Base-by-base conservation (phyloP, 2,797 vertebrate genomes). In the Pteropus rufus region DNA sequence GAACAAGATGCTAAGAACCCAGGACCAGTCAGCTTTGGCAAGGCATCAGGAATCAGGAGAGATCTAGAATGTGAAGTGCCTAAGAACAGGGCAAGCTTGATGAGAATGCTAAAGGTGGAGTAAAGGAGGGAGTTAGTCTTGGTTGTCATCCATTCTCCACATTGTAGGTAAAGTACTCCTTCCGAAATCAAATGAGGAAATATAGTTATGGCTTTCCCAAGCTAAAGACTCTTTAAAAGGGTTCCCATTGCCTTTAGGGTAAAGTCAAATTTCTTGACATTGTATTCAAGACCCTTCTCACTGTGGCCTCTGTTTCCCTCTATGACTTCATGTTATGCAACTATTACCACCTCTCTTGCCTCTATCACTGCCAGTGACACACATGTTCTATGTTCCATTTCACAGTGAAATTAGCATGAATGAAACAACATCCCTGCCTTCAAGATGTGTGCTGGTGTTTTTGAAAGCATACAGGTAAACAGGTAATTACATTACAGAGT, bases 361-460 rank as follows among this genome's bases (percentile, higher is more conserved):
- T 10, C n/a, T 7, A 0, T 41, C 23, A 12, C 46, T 7, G 29
- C 46, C 21, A 46, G 29, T 18, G 60, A 29, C 14, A 18, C 18
- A 18, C 15, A 34, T n/a, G 14, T 19, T 39, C 34, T 14, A 21
- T 8, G 24, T 29, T 70, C 21, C 23, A 64, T 3, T 36, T 85
- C 79, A 54, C 3, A 31, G 72, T 18, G 31, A 75, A 49, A 75
- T 16, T n/a, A 21, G 44, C 29, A 31, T 39, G 49, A 54, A 12
- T 24, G 36, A 77, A 4, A 4, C n/a, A 29, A 29, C 6, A 31
- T 7, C 31, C 16, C 15, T n/a, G 31, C n/a, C 34, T 67, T 82
- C 7, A 19, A 56, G 52, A 10, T 0, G 1, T 2, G 23, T 1
- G 0, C 31, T 9, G 21, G 19, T 9, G 5, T 24, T 89, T 82